Conservation (phyloP, 2,797 vertebrate species). For the Dendrocincla fuliginosa region DNA sequence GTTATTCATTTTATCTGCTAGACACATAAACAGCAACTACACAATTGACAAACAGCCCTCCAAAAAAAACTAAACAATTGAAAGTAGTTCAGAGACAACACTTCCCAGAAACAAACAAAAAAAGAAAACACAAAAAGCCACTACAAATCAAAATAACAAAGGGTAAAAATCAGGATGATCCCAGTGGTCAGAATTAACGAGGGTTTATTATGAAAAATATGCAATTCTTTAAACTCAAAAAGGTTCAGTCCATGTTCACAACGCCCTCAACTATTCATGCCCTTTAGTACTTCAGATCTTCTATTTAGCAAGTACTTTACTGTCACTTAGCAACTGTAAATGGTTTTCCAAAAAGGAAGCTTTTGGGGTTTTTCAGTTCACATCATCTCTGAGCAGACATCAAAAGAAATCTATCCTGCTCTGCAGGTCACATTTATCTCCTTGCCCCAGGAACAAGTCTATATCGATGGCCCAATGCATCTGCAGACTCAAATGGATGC, state of each 20-base stretch:
- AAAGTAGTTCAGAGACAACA: not conserved
- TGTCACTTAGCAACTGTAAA: slow-evolving; percentile 61
- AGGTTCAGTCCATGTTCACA: not conserved
- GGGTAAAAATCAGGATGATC: not conserved
- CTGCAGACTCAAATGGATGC: not conserved
- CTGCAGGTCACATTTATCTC: not conserved
- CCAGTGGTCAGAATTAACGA: not conserved
- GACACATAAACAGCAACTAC: not conserved
- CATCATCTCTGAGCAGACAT: not conserved
- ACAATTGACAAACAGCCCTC: not conserved
- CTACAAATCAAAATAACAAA: not conserved
- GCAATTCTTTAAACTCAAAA: not conserved
- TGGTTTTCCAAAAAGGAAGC: slow-evolving; percentile 35
- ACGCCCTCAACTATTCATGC: slow-evolving; percentile 23
- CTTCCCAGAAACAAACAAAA: not conserved
- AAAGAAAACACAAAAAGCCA: not conserved
- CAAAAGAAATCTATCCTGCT: slow-evolving; percentile 30
- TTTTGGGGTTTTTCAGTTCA: slow-evolving; percentile 34
- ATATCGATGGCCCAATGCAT: not conserved
- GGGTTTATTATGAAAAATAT: not conserved
- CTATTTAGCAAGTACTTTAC: slow-evolving; percentile 37
- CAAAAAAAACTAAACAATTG: not conserved
- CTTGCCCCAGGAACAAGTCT: not conserved
- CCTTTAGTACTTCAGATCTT: slow-evolving; percentile 4
- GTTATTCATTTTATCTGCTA: not conserved